Conservation (phyloP, 2,113 vertebrate genomes). For the Tor tambroides region DNA sequence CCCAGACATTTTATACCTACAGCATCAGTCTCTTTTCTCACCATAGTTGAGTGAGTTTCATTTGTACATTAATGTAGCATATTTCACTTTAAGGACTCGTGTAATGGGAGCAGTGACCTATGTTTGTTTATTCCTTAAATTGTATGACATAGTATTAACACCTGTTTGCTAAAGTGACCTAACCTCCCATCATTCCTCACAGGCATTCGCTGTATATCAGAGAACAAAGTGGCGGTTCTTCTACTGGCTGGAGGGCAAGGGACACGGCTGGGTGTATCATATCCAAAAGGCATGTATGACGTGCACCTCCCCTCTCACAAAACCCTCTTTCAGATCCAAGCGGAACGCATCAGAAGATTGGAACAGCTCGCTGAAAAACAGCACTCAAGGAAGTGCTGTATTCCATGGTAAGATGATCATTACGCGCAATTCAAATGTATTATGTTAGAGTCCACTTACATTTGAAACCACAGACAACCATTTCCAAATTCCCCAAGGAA, state of each 20-base stretch:
- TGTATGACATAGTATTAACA: slow-evolving; percentile 19
- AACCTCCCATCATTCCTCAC: slow-evolving; percentile 34
- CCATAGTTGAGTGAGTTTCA: neutral
- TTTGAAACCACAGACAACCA: neutral
- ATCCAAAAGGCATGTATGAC: slow-evolving; percentile 97
- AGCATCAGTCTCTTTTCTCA: neutral
- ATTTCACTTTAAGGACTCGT: neutral
- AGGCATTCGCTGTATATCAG: slow-evolving; percentile 84
- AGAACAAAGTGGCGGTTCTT: slow-evolving; percentile 87
- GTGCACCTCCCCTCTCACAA: slow-evolving; percentile 92
- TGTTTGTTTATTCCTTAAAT: neutral
- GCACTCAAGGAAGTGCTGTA: slow-evolving; percentile 78
- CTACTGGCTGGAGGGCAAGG: slow-evolving; percentile 95
- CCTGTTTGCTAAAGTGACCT: neutral
- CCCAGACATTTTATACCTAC: neutral
- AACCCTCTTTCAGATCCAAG: slow-evolving; percentile 98
- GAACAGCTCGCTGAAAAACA: slow-evolving; percentile 84
- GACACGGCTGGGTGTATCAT: slow-evolving; percentile 89
- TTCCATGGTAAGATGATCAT: slow-evolving; percentile 86
- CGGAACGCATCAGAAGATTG: slow-evolving; percentile 89
- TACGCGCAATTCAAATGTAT: neutral
- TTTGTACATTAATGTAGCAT: neutral
- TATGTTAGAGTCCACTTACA: neutral
- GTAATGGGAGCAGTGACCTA: neutral
- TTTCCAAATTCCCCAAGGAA: neutral